Conservation (phyloP, 92 coral and sea anemone genomes). For the Meandrina meandrites region DNA sequence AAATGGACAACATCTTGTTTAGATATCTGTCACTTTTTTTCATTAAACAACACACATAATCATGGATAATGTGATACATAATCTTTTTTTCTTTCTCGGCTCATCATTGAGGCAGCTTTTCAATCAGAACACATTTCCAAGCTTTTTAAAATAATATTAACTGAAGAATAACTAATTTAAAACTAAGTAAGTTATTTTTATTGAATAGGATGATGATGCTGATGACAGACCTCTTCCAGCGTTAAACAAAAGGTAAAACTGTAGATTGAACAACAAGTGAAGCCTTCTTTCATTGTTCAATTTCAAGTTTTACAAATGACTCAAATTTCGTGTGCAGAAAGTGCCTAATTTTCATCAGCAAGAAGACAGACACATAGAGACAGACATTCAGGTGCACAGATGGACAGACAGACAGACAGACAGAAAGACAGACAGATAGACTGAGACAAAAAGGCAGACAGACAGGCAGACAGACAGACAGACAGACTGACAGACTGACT, state of each 20-base stretch:
- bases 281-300: neutral
- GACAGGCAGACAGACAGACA: no score
- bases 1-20: no score
- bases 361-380: neutral
- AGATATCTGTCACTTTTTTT: neutral
- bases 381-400: neutral
- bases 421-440: no score
- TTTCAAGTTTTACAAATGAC: neutral
- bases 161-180: neutral
- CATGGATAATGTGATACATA: neutral
- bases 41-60: no score
- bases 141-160: no score
- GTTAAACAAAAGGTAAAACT: constrained; percentile 75
- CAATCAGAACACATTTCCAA: neutral
- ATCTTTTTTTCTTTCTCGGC: neutral
- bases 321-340: neutral
- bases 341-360: neutral
- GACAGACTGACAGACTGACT: no score
- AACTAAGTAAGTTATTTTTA: neutral
- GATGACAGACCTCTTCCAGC: constrained; percentile 94
- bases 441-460: no score
- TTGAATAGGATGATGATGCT: constrained; percentile 66
- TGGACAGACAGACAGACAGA: no score
- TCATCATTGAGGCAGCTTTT: neutral
- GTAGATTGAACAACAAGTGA: neutral